Base-by-base conservation (phyloP, 1,140 invertebrate species). In the Dreissena rostriformis region DNA sequence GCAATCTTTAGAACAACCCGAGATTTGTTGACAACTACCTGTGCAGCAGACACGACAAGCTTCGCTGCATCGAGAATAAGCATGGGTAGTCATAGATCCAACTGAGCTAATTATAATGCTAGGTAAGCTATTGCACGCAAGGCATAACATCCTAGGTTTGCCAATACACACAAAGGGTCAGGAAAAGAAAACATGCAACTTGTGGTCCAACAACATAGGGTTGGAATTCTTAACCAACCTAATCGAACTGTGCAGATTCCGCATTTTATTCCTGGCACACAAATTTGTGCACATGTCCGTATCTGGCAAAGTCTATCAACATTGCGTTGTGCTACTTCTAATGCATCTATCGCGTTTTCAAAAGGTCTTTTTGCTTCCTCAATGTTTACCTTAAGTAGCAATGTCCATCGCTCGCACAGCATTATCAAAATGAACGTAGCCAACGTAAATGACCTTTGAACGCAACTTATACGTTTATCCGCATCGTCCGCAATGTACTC, bases 261-360 rank as follows among this genome's bases (percentile, higher is more conserved):
- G 8, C 63, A 70, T 28, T 82, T 82, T 22, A 87, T 39, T 0
- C 86, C 86, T 5, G 86, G 86, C 14, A 86, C 61, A 57, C 86
- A 87, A 0, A 87, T 14, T 26, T 61, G 70, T 24, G 39, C 8
- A 17, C 86, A 87, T 11, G 52, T 51, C 65, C 67, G 53, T 12
- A 87, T 87, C 71, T 52, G 73, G 63, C 86, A 87, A 0, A 87
- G 52, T 39, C 53, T 77, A 77, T 87, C 70, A 17, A 87, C 51
- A 15, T 82, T 15, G 66, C 28, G 77, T 49, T 87, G 74, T 22
- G 86, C 83, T 7, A 61, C 53, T 14, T 77, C 49, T 15, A 87
- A 49, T 66, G 78, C 82, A 26, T 67, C 24, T 5, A 82, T 15
- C n/a, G 86, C 84, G 29, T 49, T 67, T 22, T 65, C 7, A 63